Evolutionary conservation across 2,888 invertebrate species (phyloP).

Genomic region (Embidobia sp.): DNA sequence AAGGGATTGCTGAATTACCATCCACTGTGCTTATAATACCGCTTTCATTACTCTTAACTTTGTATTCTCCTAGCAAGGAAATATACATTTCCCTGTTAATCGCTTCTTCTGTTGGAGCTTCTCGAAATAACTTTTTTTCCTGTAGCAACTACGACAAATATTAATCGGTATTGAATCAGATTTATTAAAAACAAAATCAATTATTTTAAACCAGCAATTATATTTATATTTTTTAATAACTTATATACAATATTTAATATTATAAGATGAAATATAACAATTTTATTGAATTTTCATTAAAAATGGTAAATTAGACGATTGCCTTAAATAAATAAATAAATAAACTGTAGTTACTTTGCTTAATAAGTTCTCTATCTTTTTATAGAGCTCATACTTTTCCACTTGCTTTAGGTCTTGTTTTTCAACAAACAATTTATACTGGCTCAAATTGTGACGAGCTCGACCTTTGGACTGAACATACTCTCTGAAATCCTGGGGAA

Average conservation of each 20-base stretch:
- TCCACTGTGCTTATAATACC: constrained; percentile 10
- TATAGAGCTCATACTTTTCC: constrained; percentile 1
- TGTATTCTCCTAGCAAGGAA: neutral
- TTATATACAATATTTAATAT: too few species aligned
- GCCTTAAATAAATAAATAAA: too few species aligned
- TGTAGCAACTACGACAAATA: neutral
- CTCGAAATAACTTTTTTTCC: neutral
- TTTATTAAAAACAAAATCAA: too few species aligned
- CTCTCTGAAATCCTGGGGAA: constrained; percentile 87
- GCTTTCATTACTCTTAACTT: constrained; percentile 5
- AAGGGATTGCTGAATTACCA: constrained; percentile 4
- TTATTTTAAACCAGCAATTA: too few species aligned
- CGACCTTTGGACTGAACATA: constrained; percentile 96
- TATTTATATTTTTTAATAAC: too few species aligned
- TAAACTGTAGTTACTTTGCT: constrained; percentile 1
- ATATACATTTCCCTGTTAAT: constrained; percentile 11
- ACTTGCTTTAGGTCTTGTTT: neutral
- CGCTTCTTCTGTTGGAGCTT: neutral
- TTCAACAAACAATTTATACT: constrained; percentile 80
- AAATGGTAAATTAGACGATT: too few species aligned
- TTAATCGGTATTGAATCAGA: too few species aligned
- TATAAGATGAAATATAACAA: too few species aligned
- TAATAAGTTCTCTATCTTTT: neutral
- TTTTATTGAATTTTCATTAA: too few species aligned
- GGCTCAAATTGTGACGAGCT: constrained; percentile 86